Evolutionary conservation across 2,797 vertebrate genomes (phyloP).

Genomic region (Austrolebias charrua): DNA sequence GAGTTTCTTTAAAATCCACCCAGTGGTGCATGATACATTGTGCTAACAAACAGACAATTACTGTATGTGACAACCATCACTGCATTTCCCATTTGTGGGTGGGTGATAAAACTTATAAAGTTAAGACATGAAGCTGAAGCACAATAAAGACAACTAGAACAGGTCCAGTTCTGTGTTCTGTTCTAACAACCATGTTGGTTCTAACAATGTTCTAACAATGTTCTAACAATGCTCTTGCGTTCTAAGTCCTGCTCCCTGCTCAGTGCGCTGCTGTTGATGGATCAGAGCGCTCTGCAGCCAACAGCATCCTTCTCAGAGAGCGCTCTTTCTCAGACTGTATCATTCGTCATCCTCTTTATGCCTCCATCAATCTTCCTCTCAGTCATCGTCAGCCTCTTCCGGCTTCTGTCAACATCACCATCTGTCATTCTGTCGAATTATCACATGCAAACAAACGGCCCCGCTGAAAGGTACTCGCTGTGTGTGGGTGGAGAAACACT

Average conservation of each 20-base stretch:
- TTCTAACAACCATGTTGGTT: neutral
- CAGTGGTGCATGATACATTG: too few species aligned
- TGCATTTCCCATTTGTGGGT: too few species aligned
- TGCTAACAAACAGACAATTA: too few species aligned
- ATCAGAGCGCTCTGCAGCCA: constrained; percentile 24
- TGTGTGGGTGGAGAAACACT: neutral
- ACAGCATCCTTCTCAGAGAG: constrained; percentile 12
- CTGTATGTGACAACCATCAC: too few species aligned
- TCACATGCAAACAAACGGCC: constrained; percentile 25
- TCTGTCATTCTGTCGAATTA: constrained; percentile 50
- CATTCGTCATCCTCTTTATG: constrained; percentile 27
- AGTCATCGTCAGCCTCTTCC: constrained; percentile 17
- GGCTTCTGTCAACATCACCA: constrained; percentile 4
- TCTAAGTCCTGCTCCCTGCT: constrained; percentile 11
- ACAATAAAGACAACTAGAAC: neutral
- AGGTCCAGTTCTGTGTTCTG: neutral
- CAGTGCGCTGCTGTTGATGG: constrained; percentile 1
- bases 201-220: too few species aligned
- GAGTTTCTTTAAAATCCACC: too few species aligned
- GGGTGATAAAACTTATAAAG: neutral
- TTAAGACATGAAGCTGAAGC: neutral
- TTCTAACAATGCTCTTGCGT: too few species aligned
- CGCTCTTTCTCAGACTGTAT: constrained; percentile 24
- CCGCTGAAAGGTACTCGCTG: constrained; percentile 1
- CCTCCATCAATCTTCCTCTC: constrained; percentile 45